These are phyloP conservation scores for Steinernema khuongi DNA, from an alignment of 1,140 invertebrate genomes.

Conservation along the genomic window DNA sequence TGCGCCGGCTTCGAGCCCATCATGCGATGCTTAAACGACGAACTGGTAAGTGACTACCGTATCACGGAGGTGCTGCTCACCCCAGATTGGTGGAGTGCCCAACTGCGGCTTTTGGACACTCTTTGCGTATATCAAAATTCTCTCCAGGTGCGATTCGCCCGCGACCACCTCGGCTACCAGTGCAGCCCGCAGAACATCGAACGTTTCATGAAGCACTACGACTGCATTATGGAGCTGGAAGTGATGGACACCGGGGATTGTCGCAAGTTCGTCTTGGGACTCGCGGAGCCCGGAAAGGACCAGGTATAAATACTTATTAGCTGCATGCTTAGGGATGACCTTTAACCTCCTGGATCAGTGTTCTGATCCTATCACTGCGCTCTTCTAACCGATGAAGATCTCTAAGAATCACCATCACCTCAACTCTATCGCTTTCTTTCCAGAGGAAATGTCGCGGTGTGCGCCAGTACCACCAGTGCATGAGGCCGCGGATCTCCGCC, in stretches of 20 bases:
- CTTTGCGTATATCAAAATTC: neutral
- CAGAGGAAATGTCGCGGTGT: conserved; percentile 8
- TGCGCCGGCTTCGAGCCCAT: conserved; percentile 1
- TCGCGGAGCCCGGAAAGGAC: neutral
- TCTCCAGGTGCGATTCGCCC: neutral
- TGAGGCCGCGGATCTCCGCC: neutral
- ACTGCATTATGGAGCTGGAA: conserved; percentile 7
- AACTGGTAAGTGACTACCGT: neutral
- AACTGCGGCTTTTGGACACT: too few relatives aligned
- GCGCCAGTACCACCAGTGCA: conserved; percentile 5
- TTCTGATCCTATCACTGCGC: too few relatives aligned
- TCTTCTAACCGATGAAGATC: too few relatives aligned
- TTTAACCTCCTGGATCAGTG: too few relatives aligned
- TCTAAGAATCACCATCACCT: too few relatives aligned
- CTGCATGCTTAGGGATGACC: too few relatives aligned
- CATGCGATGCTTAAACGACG: neutral
- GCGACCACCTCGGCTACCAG: neutral
- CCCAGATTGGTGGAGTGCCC: too few relatives aligned
- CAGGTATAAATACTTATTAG: too few relatives aligned
- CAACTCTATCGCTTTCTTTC: too few relatives aligned
- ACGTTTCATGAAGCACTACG: conserved; percentile 2
- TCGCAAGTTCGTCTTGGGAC: neutral
- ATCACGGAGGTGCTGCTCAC: too few relatives aligned
- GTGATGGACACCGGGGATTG: neutral
- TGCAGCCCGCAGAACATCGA: conserved; percentile 7